Evolutionary conservation across 2,888 invertebrate genomes (phyloP), one percentile per base, ranked within the genome.

Genomic region (Anarsia innoxiella): DNA sequence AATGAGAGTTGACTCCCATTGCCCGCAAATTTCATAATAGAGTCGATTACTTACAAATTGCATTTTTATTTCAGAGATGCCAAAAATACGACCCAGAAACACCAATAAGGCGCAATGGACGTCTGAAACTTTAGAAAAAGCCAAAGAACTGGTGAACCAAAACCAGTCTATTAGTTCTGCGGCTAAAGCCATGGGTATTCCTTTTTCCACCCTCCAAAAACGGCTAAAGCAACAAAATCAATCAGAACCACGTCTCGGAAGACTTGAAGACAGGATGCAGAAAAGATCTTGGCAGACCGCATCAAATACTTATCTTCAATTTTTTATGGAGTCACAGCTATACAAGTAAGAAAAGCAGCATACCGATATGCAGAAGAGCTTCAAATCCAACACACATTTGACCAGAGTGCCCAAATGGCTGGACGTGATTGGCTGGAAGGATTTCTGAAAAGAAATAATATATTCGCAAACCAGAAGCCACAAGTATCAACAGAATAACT

Each of bases 401-500:
- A 45, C 23, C 10, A 26, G 34, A 13, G 10, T 35, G 19, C 25
- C 11, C 19, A 36, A 39, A 33, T 31, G 36, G 39, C 45, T 35
- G 37, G 40, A 28, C 31, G 35, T 8, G 39, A 38, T 31, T 41
- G 41, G 44, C 28, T 45, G 25, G 25, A 36, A 29, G 49, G 37
- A 12, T 58, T 53, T 49, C 15, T 53, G 14, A 29, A 23, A 8
- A 47, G 53, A 38, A 51, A 49, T 40, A 37, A 30, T 12, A 44
- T 44, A 36, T 55, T 32, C 36, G 54, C 5, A 56, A 59, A 36
- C 52, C 55, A 9, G 58, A 55, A 44, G 53, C 49, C 8, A 60
- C 49, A 10, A 56, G 54, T 31, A 44, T 57, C 14, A 51, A 56
- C 16, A 48, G 56, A 41, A 48, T 53, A 16, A 48, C 47, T 8